Base-by-base conservation (phyloP, 2,888 invertebrate genomes). In the Hypercompe scribonia region DNA sequence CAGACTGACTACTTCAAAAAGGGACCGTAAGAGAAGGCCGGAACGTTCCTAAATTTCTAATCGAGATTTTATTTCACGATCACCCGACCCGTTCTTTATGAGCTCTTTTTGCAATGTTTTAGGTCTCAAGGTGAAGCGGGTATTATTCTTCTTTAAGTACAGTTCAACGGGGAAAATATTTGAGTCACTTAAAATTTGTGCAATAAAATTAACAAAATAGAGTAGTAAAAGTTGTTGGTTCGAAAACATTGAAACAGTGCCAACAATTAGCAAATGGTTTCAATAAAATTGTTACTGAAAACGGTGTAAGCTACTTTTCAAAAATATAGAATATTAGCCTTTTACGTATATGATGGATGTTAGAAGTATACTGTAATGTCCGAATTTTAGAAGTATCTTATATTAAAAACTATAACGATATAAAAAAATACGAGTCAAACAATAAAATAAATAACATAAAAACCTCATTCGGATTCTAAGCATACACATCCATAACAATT, bases 31-130 rank as follows among this genome's bases (percentile, higher is more conserved):
- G 88, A 84, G 88, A 86, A 92, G 88, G 92, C 84, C 87, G 81
- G 88, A 92, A 90, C 90, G 91, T 86, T 90, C 89, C 91, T 90
- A 92, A 92, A 92, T 91, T 93, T 93, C 92, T 93, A 94, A 94
- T 94, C 93, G 91, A 87, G 90, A 90, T 92, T 92, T 91, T 92
- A 91, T 92, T 92, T 90, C 87, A 89, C 88, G 89, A 92, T 93
- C 90, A 89, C 87, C 88, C 87, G 87, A 86, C 84, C 87, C 86
- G 86, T 90, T 91, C 90, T 92, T 92, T 91, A 90, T 88, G 89
- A 87, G 85, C 86, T 89, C 88, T 87, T 93, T 94, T 93, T 94
- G 91, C 90, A 89, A 90, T 90, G 87, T 86, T 89, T 90, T 87
- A 87, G 89, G 88, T 87, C 88, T 91, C 91, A 93, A 92, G 92